Evolutionary conservation across 1,140 invertebrate species (phyloP), one percentile per base, ranked within the genome.

Genomic region (Sitobion miscanthi): DNA sequence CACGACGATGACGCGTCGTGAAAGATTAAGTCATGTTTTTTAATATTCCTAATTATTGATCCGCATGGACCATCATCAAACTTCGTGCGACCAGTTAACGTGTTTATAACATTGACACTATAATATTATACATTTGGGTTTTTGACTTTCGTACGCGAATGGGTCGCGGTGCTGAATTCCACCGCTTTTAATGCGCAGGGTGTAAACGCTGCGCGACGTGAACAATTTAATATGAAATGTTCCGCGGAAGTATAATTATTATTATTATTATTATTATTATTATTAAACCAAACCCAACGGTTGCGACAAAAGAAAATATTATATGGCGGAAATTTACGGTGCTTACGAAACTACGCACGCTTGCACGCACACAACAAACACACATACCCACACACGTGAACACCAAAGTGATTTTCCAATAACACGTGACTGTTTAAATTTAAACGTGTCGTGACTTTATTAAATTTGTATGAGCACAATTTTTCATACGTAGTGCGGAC

Each of bases 151-250:
- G 5, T 1, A 57, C 35, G n/a, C 87, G 21, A 38, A 38, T 89
- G 21, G 87, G 52, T 54, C 1, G 52, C 1, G 30, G 6, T n/a
- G 25, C 8, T 14, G 35, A 25, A 42, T 25, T 42, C 35, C 52
- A 11, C 21, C 20, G 17, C 49, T 35, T 8, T 89, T 23, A 38
- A 38, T 49, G 2, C 25, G 5, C 52, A 17, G 0, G 3, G 30
- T 21, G 30, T 87, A 87, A n/a, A 49, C 30, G 20, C 14, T 3
- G 52, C 8, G 52, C 35, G 17, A 23, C 52, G 87, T 23, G 21
- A 54, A 89, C 87, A 23, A 57, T 89, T 89, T 57, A 89, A 42
- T n/a, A 35, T 25, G 52, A 89, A 57, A 89, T 38, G 23, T 89
- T 42, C 38, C 8, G 35, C 20, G 21, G 9, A 25, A 57, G 42